Percentiles rank a stretch among this genome's conserved stretches.
Evolutionary conservation across 1,140 invertebrate species (phyloP).

Genomic region (Tetragnatha versicolor): DNA sequence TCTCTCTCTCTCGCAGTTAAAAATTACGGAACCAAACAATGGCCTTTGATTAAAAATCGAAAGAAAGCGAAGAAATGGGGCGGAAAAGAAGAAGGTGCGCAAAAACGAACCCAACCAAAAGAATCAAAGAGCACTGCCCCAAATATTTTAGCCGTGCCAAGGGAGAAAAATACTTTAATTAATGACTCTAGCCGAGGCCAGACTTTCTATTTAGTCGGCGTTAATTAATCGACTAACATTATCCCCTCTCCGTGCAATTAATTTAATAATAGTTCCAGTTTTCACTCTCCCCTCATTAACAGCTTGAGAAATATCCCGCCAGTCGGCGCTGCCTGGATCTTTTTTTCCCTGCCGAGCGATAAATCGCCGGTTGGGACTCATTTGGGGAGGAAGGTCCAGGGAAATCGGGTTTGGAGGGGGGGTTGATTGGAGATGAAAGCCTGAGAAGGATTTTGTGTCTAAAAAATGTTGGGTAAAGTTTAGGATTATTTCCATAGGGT

Average conservation of each 20-base stretch:
- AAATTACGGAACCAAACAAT: slow-evolving; percentile 31
- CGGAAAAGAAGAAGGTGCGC: background rate
- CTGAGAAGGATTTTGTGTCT: no score
- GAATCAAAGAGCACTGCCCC: slow-evolving; percentile 36
- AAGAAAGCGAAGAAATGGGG: background rate
- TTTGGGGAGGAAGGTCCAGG: no score
- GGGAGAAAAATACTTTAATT: slow-evolving; percentile 49
- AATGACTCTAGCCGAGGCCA: slow-evolving; percentile 42
- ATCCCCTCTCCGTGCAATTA: slow-evolving; percentile 55
- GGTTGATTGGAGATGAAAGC: no score
- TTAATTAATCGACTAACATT: slow-evolving; percentile 56
- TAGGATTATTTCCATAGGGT: no score
- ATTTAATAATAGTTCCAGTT: slow-evolving; percentile 56
- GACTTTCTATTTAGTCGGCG: slow-evolving; percentile 53
- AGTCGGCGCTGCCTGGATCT: slow-evolving; percentile 24
- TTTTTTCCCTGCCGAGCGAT: slow-evolving; percentile 2
- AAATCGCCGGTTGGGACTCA: slow-evolving; percentile 20
- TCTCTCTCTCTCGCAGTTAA: background rate
- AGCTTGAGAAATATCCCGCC: slow-evolving; percentile 33
- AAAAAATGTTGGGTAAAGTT: no score
- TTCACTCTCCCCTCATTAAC: slow-evolving; percentile 49
- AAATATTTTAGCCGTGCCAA: slow-evolving; percentile 35
- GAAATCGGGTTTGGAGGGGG: no score
- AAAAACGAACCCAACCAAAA: slow-evolving; percentile 38
- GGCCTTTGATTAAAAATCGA: slow-evolving; percentile 41